These are phyloP conservation scores for Microctenopoma lineatum DNA, from an alignment of 2,797 vertebrate species.

Conservation along the genomic window DNA sequence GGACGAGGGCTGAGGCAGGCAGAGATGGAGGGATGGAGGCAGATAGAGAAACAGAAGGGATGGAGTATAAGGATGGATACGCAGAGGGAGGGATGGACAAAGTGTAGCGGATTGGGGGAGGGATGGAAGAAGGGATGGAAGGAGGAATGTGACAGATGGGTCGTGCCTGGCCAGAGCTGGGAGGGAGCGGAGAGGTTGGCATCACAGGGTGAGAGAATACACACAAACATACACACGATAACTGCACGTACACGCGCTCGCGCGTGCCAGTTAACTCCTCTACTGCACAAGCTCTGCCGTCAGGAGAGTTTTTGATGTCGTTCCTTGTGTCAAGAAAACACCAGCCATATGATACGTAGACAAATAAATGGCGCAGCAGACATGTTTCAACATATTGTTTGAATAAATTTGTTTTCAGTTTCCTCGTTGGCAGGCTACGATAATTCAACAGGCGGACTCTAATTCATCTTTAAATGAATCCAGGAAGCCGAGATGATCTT, in stretches of 20 bases:
- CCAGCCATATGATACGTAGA: slow-evolving; percentile 68
- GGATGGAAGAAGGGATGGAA: slow-evolving; percentile 75
- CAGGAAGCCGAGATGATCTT: background rate
- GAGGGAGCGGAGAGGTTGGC: slow-evolving; percentile 85
- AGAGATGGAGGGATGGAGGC: slow-evolving; percentile 56
- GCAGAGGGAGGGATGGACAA: slow-evolving; percentile 71
- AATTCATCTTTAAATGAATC: slow-evolving; percentile 18
- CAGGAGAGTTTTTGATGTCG: slow-evolving; percentile 66
- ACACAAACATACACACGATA: slow-evolving; percentile 56
- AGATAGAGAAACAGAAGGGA: slow-evolving; percentile 65
- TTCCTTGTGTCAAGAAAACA: slow-evolving; percentile 70
- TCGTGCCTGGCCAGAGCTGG: slow-evolving; percentile 82
- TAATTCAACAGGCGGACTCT: slow-evolving; percentile 31
- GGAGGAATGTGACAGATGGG: slow-evolving; percentile 82
- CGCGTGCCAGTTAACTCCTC: slow-evolving; percentile 59
- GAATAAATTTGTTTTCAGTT: slow-evolving; percentile 59
- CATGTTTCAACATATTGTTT: slow-evolving; percentile 66
- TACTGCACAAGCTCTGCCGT: slow-evolving; percentile 59
- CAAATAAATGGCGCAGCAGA: slow-evolving; percentile 59
- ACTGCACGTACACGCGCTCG: slow-evolving; percentile 41
- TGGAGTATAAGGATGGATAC: slow-evolving; percentile 62
- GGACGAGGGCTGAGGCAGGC: slow-evolving; percentile 29
- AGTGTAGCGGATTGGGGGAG: slow-evolving; percentile 58
- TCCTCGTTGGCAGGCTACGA: slow-evolving; percentile 28
- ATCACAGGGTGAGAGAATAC: slow-evolving; percentile 81